Base-by-base conservation (phyloP, 2,113 vertebrate genomes). In the Hippocampus mohnikei region DNA sequence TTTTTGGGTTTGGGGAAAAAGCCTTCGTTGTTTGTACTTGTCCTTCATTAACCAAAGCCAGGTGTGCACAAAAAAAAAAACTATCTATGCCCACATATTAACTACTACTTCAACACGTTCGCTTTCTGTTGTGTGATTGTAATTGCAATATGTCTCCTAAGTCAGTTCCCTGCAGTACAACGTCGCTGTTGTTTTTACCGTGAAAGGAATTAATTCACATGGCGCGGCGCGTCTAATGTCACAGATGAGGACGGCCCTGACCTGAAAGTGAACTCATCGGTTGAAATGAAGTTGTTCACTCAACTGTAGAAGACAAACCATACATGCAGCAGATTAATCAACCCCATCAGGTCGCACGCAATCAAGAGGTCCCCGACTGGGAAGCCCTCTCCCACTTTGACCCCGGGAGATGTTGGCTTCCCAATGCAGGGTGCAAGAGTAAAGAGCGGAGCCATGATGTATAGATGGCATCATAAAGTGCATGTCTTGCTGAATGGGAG, bases 211-310 rank as follows among this genome's bases (percentile, higher is more conserved):
- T 94, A 95, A 96, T 96, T 94, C 91, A 92, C 93, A 93, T 94
- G 93, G 86, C 91, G 75, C 69, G 74, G 78, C 78, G 74, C 79
- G 76, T 87, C 93, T 94, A 93, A 94, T 96, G 95, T 96, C 95
- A 95, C 94, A 95, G 94, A 94, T 93, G 94, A 95, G 93, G 92
- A 95, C 94, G 91, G 91, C 93, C 93, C 92, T 97, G 97, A 99
- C 96, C 97, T 87, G 87, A 83, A 90, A 87, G 92, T 98, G 97
- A 99, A 96, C 96, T 99, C 96, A 96, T 98, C 96, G 95, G 93
- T 90, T 87, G 94, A 95, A 98, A 99, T 99, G 95, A 98, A 96
- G 94, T 96, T 98, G 96, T 93, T 97, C 96, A 98, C 88, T 95
- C 95, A 95, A 92, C 95, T 97, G 96, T 92, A 95, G 95, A 99